Percentiles rank a stretch among this genome's conserved stretches.
Conservation (phyloP, 2,888 invertebrate genomes). For the Brassicogethes aeneus region DNA sequence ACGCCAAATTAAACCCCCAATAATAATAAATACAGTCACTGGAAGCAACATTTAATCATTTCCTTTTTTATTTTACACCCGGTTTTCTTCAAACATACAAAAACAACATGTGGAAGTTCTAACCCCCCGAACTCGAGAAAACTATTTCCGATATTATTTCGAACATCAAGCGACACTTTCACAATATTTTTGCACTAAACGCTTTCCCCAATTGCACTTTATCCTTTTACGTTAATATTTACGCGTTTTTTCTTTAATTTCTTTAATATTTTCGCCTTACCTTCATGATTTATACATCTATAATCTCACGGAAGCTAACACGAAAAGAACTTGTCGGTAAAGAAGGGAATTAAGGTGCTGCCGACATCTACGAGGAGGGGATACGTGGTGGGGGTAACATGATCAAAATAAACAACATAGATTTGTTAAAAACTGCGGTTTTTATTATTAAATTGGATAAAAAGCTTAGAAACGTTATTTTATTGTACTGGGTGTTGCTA, state of each 20-base stretch:
- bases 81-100: too few species aligned
- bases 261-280: not conserved
- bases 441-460: too few species aligned
- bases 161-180: not conserved
- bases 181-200: not conserved
- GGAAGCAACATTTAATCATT: too few species aligned
- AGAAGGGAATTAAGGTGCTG: not conserved
- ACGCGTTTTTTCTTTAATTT: not conserved
- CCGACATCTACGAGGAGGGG: not conserved
- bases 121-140: too few species aligned
- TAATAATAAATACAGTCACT: too few species aligned
- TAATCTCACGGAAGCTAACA: conserved; percentile 1
- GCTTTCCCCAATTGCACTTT: not conserved
- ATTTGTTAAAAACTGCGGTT: too few species aligned
- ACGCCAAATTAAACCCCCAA: too few species aligned
- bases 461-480: too few species aligned
- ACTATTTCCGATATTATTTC: not conserved
- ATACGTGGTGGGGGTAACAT: not conserved
- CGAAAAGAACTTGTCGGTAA: conserved; percentile 1
- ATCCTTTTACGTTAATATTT: not conserved
- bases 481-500: too few species aligned
- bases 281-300: conserved; percentile 2
- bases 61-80: too few species aligned
- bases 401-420: too few species aligned
- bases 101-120: conserved; percentile 1